These are phyloP conservation scores for Ennomos quercinarius DNA, from an alignment of 2,888 invertebrate species.

Conservation along the genomic window DNA sequence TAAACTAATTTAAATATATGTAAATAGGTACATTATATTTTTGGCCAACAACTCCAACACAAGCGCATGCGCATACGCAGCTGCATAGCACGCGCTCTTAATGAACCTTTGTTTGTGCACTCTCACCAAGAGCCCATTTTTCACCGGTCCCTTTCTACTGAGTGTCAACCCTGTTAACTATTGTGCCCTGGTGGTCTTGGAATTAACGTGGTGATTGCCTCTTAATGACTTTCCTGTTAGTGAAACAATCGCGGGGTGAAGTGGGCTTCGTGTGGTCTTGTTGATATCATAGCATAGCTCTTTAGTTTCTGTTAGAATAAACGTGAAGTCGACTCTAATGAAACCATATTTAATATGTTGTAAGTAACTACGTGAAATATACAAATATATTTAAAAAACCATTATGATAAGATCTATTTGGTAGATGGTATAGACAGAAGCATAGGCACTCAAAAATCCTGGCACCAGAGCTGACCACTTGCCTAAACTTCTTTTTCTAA, in stretches of 20 bases:
- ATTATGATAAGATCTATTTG: no score
- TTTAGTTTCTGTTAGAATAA: conserved; percentile 1
- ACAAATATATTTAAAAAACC: no score
- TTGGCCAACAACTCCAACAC: no score
- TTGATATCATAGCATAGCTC: conserved; percentile 25
- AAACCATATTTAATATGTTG: no score
- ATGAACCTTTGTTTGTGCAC: conserved; percentile 62
- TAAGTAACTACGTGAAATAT: no score
- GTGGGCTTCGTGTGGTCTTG: conserved; percentile 23
- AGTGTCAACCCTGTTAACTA: conserved; percentile 40
- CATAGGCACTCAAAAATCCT: no score
- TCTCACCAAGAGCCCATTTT: conserved; percentile 10
- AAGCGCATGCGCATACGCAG: conserved; percentile 54
- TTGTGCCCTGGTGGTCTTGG: conserved; percentile 64
- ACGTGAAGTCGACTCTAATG: no score
- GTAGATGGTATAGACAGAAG: no score
- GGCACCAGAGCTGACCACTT: no score
- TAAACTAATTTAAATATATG: no score
- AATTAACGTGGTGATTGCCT: conserved; percentile 71
- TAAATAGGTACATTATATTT: no score
- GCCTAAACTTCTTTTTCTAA: no score
- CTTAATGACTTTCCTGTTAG: conserved; percentile 68
- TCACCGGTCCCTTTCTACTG: conserved; percentile 46
- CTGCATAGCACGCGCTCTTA: conserved; percentile 78
- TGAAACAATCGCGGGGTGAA: conserved; percentile 32